Percentiles rank a stretch among this genome's conserved stretches.
Conservation (phyloP, 2,797 vertebrate genomes). For the Glossophaga mutica region DNA sequence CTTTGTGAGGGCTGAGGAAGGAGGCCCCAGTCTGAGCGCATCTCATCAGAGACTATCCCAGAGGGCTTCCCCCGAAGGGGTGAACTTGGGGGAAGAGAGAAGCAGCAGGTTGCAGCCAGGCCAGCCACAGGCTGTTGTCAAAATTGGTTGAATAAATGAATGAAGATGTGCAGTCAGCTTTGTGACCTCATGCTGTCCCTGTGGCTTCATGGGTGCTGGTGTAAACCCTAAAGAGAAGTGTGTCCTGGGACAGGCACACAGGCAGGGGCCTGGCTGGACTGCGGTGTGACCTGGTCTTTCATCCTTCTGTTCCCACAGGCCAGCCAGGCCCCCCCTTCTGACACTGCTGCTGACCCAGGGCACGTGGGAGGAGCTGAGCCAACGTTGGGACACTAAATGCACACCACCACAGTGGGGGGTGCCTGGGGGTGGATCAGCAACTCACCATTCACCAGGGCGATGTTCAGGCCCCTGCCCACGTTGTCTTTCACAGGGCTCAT, state of each 20-base stretch:
- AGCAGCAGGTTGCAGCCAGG: neutral
- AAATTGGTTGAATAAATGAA: neutral
- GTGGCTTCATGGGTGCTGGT: neutral
- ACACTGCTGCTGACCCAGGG: neutral
- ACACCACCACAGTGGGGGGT: neutral
- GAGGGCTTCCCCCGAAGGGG: neutral
- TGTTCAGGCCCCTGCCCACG: conserved; percentile 89
- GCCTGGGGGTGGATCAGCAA: neutral
- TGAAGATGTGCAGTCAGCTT: neutral
- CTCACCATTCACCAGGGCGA: conserved; percentile 90
- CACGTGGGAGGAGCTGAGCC: neutral
- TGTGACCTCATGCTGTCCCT: neutral
- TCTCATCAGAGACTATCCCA: neutral
- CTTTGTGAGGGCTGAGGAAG: neutral
- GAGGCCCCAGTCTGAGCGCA: neutral
- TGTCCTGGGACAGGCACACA: neutral
- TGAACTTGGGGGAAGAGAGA: neutral
- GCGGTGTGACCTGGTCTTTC: fast-evolving
- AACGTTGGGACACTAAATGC: fast-evolving
- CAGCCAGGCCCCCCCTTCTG: neutral
- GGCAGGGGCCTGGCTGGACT: neutral
- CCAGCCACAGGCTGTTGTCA: neutral
- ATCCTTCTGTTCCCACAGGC: neutral
- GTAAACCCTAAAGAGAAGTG: neutral
- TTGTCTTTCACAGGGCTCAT: conserved; percentile 90